Conservation (phyloP, 2,888 invertebrate species). For the Xestia sexstrigata region DNA sequence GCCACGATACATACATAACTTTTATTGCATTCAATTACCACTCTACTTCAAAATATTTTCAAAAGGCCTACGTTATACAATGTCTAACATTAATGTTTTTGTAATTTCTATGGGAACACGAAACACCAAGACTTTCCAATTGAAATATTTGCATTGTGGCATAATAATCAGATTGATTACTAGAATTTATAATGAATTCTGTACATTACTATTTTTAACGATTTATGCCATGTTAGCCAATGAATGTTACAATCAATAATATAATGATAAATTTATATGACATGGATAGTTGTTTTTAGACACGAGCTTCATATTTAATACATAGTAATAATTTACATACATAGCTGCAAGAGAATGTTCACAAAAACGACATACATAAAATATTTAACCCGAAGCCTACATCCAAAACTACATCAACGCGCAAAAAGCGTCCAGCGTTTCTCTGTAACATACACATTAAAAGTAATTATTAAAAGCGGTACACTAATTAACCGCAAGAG, state of each 20-base stretch:
- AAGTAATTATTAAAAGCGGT: conserved; percentile 82
- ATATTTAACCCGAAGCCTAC: conserved; percentile 84
- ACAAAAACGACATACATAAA: conserved; percentile 85
- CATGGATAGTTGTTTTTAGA: conserved; percentile 78
- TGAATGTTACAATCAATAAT: conserved; percentile 71
- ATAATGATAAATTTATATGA: conserved; percentile 76
- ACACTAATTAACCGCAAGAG: conserved; percentile 82
- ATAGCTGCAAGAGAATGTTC: conserved; percentile 84
- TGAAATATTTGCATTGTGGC: conserved; percentile 65
- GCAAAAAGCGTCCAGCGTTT: conserved; percentile 87
- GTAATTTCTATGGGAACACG: conserved; percentile 80
- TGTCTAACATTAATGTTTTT: conserved; percentile 71
- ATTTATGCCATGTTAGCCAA: conserved; percentile 70
- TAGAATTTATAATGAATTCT: conserved; percentile 67
- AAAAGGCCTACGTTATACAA: conserved; percentile 84
- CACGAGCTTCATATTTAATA: conserved; percentile 81
- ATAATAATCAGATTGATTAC: conserved; percentile 68
- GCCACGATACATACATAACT: conserved; percentile 73
- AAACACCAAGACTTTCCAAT: conserved; percentile 78
- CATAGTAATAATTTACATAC: conserved; percentile 87
- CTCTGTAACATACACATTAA: conserved; percentile 82
- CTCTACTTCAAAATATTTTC: conserved; percentile 85
- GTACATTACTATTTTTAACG: conserved; percentile 66
- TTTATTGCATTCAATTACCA: conserved; percentile 88
- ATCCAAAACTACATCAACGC: conserved; percentile 85